These are phyloP conservation scores for Leptonema lineaticorne DNA, from an alignment of 1,140 invertebrate species.

Conservation along the genomic window DNA sequence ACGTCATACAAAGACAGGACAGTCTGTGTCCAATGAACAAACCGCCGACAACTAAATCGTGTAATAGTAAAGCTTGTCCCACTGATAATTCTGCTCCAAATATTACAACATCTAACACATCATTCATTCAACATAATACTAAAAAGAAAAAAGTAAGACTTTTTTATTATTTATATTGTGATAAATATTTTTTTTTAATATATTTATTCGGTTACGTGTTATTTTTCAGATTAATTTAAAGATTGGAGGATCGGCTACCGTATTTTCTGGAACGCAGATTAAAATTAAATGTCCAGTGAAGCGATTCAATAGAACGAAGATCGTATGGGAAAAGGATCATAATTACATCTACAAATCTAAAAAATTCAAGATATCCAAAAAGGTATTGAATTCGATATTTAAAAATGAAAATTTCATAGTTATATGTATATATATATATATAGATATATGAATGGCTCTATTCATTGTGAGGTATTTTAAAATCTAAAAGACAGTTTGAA, in stretches of 20 bases:
- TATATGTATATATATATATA: no score
- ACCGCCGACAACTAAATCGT: slow-evolving; percentile 72
- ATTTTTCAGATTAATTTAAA: slow-evolving; percentile 64
- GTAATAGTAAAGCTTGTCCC: slow-evolving; percentile 77
- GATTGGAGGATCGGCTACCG: slow-evolving; percentile 80
- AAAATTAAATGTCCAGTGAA: slow-evolving; percentile 91
- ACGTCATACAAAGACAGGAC: slow-evolving; percentile 71
- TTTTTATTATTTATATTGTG: background rate
- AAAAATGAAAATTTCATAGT: background rate
- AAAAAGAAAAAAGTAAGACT: slow-evolving; percentile 70
- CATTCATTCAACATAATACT: slow-evolving; percentile 76
- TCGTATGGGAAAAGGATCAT: slow-evolving; percentile 81
- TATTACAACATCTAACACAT: slow-evolving; percentile 68
- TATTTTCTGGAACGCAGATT: slow-evolving; percentile 82
- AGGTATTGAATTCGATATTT: slow-evolving; percentile 48
- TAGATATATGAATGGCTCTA: background rate
- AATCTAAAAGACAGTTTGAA: background rate
- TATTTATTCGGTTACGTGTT: background rate
- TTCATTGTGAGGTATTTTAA: slow-evolving; percentile 6
- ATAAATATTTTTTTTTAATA: background rate
- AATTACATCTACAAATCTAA: slow-evolving; percentile 69
- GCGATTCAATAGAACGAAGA: slow-evolving; percentile 74
- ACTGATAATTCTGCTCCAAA: slow-evolving; percentile 65
- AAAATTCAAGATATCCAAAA: slow-evolving; percentile 82
- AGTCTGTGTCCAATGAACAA: slow-evolving; percentile 68